A percentile compares a stretch with the other conserved stretches of the same genome.
phyloP scores from a whole-genome alignment of 1,140 invertebrate genomes.

The Zophobas morio region DNA sequence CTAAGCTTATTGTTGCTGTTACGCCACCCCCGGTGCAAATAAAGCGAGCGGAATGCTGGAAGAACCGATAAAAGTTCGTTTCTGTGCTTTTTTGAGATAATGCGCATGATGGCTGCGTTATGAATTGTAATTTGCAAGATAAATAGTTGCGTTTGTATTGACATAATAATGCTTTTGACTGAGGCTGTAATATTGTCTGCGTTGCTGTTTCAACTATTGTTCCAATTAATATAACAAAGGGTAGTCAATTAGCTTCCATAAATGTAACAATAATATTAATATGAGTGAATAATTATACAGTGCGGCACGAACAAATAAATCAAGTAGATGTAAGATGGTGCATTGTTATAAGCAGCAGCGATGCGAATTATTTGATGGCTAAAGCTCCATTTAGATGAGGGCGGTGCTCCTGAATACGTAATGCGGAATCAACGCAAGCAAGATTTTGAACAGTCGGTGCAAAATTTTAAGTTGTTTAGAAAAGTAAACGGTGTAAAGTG shows the following conservation, averaged over 20 bases:
- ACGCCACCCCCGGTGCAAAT: conserved; percentile 6
- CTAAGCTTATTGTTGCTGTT: conserved; percentile 24
- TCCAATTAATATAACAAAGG: conserved; percentile 29
- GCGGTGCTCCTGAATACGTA: neutral
- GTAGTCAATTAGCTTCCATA: conserved; percentile 2
- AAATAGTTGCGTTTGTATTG: neutral
- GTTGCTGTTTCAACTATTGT: conserved; percentile 25
- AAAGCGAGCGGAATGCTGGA: conserved; percentile 1
- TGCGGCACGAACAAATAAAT: conserved; percentile 16
- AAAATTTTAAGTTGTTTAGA: no score
- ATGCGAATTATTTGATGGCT: neutral
- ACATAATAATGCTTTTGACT: conserved; percentile 10
- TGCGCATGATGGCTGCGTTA: neutral
- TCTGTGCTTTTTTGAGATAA: neutral
- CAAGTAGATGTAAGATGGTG: conserved; percentile 5
- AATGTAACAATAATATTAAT: conserved; percentile 40
- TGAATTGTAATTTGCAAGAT: neutral
- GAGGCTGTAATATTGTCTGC: neutral
- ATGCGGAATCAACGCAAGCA: no score
- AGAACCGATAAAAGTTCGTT: conserved; percentile 16
- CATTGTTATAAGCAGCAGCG: conserved; percentile 2
- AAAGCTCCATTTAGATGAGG: conserved; percentile 1
- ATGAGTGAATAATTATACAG: conserved; percentile 1
- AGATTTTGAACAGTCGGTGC: no score
- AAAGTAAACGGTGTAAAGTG: no score